phyloP scores from a whole-genome alignment of 2,888 invertebrate species.

The Rhabditoides inermis region DNA sequence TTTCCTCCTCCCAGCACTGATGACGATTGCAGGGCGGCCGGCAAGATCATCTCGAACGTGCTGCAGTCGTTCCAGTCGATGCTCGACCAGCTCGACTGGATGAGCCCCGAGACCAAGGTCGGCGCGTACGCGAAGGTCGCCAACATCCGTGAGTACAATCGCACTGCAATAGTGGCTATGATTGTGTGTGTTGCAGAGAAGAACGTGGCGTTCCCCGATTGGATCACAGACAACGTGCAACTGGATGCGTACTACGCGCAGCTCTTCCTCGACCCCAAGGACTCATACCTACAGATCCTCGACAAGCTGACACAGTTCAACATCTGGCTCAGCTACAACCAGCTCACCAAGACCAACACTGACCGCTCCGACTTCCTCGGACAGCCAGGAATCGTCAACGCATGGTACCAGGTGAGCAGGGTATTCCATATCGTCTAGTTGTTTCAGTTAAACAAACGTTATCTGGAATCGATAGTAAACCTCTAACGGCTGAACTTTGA shows the following conservation, averaged over 20 bases:
- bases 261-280: slow-evolving; percentile 13
- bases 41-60: slow-evolving; percentile 26
- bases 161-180: no score
- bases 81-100: slow-evolving; percentile 38
- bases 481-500: no score
- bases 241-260: slow-evolving; percentile 20
- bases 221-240: slow-evolving; percentile 18
- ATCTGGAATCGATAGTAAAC: neutral
- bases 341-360: slow-evolving; percentile 16
- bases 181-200: slow-evolving; percentile 21
- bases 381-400: slow-evolving; percentile 41
- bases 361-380: slow-evolving; percentile 37
- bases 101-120: slow-evolving; percentile 21
- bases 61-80: slow-evolving; percentile 39
- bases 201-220: slow-evolving; percentile 39
- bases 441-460: no score
- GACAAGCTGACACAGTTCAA: slow-evolving; percentile 26
- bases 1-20: no score
- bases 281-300: slow-evolving; percentile 26
- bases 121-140: slow-evolving; percentile 29
- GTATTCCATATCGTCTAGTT: neutral
- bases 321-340: slow-evolving; percentile 22
- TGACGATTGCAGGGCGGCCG: slow-evolving; percentile 18
- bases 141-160: slow-evolving; percentile 25
- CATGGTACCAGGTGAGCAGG: slow-evolving; percentile 32